Evolutionary conservation across 2,797 vertebrate genomes (phyloP), one percentile per base, ranked within the genome.

Genomic region (Cetoscarus ocellatus): DNA sequence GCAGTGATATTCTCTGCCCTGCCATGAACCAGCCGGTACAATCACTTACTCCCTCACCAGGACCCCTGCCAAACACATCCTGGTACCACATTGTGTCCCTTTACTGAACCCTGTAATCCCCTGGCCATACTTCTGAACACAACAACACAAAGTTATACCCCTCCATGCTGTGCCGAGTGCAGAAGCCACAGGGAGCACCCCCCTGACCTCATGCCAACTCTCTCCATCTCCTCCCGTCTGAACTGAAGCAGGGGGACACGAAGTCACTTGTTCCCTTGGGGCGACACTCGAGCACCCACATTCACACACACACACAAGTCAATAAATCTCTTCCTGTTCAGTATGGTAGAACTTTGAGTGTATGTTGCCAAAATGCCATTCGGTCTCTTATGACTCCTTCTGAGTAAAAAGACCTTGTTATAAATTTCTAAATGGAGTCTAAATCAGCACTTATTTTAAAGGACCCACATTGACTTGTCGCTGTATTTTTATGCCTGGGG

Each of bases 211-310:
- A 17, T 52, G 70, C 53, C 69, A 72, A 9, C 67, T 65, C 11
- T 12, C 70, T 75, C 61, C 73, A 40, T 61, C 75, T 50, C 52
- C 19, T 48, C 54, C 45, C n/a, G 45, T 63, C 76, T 76, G 48
- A 86, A 75, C 59, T 47, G 63, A 45, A 79, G 71, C 65, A 64
- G 72, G 52, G 82, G 70, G 72, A 80, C 70, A 67, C 58, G 76
- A 70, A 82, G 74, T 76, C 64, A 68, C 62, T 71, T n/a, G 40
- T 63, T 77, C 63, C 74, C 73, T 15, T 38, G 66, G 63, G 57
- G 38, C 3, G 44, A 52, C 44, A 60, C 48, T 67, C 50, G 19
- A 42, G 47, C 35, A 71, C 61, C 36, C 45, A 53, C 43, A 45
- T 12, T 12, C 13, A 61, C 38, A 50, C 44, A 65, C 44, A 44